phyloP scores from a whole-genome alignment of 2,888 invertebrate species.

The Cheilosia vernalis region DNA sequence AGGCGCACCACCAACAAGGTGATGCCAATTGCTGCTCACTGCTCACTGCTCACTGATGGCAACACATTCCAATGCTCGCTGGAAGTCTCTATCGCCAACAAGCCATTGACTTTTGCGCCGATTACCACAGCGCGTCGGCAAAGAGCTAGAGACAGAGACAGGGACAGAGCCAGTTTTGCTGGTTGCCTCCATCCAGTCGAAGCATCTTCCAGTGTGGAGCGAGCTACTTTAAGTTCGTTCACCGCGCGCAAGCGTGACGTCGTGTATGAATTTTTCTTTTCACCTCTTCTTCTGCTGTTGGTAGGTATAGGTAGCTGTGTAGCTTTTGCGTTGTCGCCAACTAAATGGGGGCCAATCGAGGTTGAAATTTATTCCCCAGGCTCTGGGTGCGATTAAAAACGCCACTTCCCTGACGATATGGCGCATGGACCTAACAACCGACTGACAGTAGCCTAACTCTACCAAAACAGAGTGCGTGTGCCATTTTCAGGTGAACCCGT shows the following conservation, averaged over 20 bases:
- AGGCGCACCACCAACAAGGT: neutral
- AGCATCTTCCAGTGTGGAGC: slow-evolving; percentile 82
- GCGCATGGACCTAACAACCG: slow-evolving; percentile 4
- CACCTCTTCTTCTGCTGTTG: slow-evolving; percentile 15
- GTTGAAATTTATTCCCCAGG: slow-evolving; percentile 35
- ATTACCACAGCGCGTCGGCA: slow-evolving; percentile 14
- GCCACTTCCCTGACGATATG: slow-evolving; percentile 20
- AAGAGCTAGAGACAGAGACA: neutral
- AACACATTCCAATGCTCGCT: slow-evolving; percentile 48
- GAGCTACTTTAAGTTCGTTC: slow-evolving; percentile 83
- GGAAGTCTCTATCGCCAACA: slow-evolving; percentile 50
- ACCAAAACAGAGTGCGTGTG: slow-evolving; percentile 18
- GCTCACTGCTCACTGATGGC: slow-evolving; percentile 9
- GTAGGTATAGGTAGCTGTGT: neutral
- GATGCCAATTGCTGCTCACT: neutral
- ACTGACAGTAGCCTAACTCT: neutral
- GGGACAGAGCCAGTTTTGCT: slow-evolving; percentile 38
- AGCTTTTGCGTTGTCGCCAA: slow-evolving; percentile 15
- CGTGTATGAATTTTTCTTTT: slow-evolving; percentile 53
- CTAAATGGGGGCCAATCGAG: slow-evolving; percentile 59
- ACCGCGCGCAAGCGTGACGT: slow-evolving; percentile 78
- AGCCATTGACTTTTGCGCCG: slow-evolving; percentile 67
- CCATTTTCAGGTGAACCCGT: slow-evolving; percentile 37
- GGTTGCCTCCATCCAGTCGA: slow-evolving; percentile 26
- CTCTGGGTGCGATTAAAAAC: slow-evolving; percentile 10